These are phyloP conservation scores for Stomorhina lunata DNA, from an alignment of 2,888 invertebrate genomes.

Conservation along the genomic window DNA sequence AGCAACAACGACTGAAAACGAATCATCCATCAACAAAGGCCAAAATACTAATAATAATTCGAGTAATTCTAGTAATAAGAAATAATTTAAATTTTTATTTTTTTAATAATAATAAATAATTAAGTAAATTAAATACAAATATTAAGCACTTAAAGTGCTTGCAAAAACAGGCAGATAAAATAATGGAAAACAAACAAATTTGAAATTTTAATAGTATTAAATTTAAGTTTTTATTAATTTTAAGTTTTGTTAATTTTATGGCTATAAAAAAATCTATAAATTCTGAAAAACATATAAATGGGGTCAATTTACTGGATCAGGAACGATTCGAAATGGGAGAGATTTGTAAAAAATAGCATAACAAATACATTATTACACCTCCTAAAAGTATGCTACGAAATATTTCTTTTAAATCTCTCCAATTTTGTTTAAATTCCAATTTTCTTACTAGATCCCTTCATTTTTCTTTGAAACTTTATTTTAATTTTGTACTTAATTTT, in stretches of 20 bases:
- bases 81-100: constrained; percentile 24
- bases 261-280: too few relatives aligned
- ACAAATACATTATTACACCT: too few relatives aligned
- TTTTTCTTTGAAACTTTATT: constrained; percentile 18
- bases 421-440: not conserved
- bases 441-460: not conserved
- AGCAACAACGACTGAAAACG: constrained; percentile 53
- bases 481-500: constrained; percentile 49
- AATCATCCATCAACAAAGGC: constrained; percentile 66
- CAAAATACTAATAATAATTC: constrained; percentile 34
- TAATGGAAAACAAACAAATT: not conserved
- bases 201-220: constrained; percentile 10
- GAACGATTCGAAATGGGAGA: too few relatives aligned
- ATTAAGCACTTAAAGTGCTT: constrained; percentile 59
- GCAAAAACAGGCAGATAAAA: constrained; percentile 32
- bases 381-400: too few relatives aligned
- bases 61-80: constrained; percentile 53
- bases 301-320: too few relatives aligned
- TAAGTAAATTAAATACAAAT: constrained; percentile 4
- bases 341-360: too few relatives aligned
- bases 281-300: too few relatives aligned
- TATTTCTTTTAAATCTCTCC: too few relatives aligned
- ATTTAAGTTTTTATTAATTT: not conserved
- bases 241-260: constrained; percentile 7
- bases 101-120: not conserved